Percentiles rank a stretch among this genome's conserved stretches.
Conservation (phyloP, 2,888 invertebrate genomes). For the Andrena dorsata region DNA sequence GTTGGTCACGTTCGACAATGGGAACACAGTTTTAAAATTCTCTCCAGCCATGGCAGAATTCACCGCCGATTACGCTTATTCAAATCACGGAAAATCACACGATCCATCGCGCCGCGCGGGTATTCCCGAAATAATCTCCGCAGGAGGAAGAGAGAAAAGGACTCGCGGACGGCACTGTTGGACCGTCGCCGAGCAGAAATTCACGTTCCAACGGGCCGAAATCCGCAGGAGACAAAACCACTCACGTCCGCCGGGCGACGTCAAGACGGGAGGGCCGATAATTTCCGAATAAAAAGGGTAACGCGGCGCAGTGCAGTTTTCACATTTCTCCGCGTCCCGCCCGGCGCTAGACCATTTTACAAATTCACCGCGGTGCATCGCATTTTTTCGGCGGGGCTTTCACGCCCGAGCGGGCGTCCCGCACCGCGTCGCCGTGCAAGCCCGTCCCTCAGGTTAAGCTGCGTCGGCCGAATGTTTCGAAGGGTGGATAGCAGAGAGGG, state of each 20-base stretch:
- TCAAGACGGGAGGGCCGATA: conserved; percentile 44
- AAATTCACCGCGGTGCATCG: conserved; percentile 54
- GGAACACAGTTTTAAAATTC: conserved; percentile 34
- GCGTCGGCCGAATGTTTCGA: conserved; percentile 46
- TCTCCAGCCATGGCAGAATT: conserved; percentile 16
- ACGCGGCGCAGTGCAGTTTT: conserved; percentile 28
- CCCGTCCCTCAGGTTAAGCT: conserved; percentile 45
- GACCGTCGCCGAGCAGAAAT: conserved; percentile 52
- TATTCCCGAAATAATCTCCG: conserved; percentile 36
- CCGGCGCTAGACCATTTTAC: conserved; percentile 46
- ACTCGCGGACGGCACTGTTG: neutral
- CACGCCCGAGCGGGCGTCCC: conserved; percentile 47
- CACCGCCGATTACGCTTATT: conserved; percentile 31
- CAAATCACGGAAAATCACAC: conserved; percentile 21
- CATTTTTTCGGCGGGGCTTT: conserved; percentile 59
- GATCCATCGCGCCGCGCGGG: conserved; percentile 10
- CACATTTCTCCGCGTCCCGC: conserved; percentile 19
- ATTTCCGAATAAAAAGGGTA: conserved; percentile 30
- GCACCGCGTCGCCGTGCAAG: neutral
- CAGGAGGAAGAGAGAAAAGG: neutral
- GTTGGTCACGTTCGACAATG: conserved; percentile 24
- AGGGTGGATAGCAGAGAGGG: conserved; percentile 27
- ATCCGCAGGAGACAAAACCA: conserved; percentile 51
- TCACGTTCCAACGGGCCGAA: conserved; percentile 45
- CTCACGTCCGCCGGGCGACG: conserved; percentile 44